A percentile compares a stretch with the other conserved stretches of the same genome.
phyloP scores from a whole-genome alignment of 2,797 vertebrate genomes.

The Peromyscus eremicus region DNA sequence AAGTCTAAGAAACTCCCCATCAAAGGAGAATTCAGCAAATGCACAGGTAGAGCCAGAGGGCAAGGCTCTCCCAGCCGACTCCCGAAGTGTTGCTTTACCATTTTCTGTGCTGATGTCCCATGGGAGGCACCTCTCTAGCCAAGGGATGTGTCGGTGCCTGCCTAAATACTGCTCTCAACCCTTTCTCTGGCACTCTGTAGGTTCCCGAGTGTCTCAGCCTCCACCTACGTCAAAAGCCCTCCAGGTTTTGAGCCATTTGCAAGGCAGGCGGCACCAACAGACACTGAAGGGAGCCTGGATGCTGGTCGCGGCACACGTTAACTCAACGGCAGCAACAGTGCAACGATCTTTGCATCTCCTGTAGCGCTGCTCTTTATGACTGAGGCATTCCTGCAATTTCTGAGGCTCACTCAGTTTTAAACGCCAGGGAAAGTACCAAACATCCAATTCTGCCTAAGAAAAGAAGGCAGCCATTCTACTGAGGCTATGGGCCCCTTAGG shows the following conservation, averaged over 20 bases:
- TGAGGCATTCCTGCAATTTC: neutral
- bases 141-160: conserved; percentile 89
- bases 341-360: neutral
- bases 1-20: neutral
- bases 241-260: conserved; percentile 82
- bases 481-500: neutral
- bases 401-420: neutral
- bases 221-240: conserved; percentile 87
- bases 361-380: neutral
- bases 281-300: conserved; percentile 78
- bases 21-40: neutral
- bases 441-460: neutral
- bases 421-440: neutral
- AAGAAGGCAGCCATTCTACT: conserved; percentile 1
- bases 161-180: conserved; percentile 83
- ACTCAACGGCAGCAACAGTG: conserved; percentile 79
- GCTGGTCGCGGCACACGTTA: conserved; percentile 44
- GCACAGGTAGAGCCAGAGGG: neutral
- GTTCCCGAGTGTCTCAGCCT: conserved; percentile 86
- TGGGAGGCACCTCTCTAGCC: conserved; percentile 81
- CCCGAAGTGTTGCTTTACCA: conserved; percentile 82
- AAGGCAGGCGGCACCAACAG: conserved; percentile 85
- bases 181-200: conserved; percentile 82
- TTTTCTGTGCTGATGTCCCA: conserved; percentile 86
- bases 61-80: conserved; percentile 55